phyloP scores from a whole-genome alignment of 2,888 invertebrate species.

The Lithophane semibrunnea region DNA sequence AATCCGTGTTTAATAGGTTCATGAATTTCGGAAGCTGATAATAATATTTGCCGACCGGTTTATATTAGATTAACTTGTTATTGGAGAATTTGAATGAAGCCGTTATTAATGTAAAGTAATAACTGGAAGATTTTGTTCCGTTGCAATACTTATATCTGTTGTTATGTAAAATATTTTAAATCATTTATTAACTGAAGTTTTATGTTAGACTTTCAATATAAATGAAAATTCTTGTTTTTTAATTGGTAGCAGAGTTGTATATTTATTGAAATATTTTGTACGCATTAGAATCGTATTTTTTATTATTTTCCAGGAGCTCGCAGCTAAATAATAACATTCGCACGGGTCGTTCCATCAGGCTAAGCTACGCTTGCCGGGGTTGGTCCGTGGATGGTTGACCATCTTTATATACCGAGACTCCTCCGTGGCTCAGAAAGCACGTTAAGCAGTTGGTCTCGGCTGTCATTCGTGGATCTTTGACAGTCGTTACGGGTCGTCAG shows the following conservation, averaged over 20 bases:
- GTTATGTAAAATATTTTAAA: slow-evolving; percentile 3
- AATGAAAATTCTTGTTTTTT: background rate
- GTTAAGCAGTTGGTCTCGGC: too few relatives aligned
- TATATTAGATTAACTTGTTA: slow-evolving; percentile 35
- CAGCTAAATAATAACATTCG: too few relatives aligned
- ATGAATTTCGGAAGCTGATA: slow-evolving; percentile 27
- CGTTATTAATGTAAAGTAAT: slow-evolving; percentile 17
- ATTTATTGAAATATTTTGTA: background rate
- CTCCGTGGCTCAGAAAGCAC: too few relatives aligned
- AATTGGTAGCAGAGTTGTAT: background rate
- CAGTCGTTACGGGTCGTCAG: too few relatives aligned
- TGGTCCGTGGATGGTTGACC: too few relatives aligned
- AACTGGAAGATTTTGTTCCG: slow-evolving; percentile 18
- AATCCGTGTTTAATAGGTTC: slow-evolving; percentile 42
- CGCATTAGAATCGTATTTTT: too few relatives aligned
- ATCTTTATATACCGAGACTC: too few relatives aligned
- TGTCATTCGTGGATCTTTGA: too few relatives aligned
- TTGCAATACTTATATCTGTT: slow-evolving; percentile 13
- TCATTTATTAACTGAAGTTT: background rate
- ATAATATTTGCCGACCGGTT: slow-evolving; percentile 25
- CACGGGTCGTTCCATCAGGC: too few relatives aligned
- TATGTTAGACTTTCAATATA: background rate
- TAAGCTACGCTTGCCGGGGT: too few relatives aligned
- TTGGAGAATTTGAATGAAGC: slow-evolving; percentile 29
- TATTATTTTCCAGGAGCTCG: too few relatives aligned